Percentiles rank a stretch among this genome's conserved stretches.
Conservation (phyloP, 1,140 invertebrate species). For the Drosophila sechellia region DNA sequence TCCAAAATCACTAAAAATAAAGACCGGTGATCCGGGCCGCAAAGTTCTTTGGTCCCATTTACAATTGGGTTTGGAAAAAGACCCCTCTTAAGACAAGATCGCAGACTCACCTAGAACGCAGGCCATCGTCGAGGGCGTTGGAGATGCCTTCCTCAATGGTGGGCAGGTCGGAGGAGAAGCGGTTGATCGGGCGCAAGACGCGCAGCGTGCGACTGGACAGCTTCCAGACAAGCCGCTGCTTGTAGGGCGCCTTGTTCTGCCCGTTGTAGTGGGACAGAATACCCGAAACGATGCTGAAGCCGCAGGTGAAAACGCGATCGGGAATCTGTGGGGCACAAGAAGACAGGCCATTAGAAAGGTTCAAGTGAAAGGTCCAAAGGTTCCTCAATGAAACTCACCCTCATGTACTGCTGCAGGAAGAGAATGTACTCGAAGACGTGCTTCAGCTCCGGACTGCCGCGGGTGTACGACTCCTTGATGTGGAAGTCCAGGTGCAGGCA, state of each 20-base stretch:
- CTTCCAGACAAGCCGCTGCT: conserved; percentile 90
- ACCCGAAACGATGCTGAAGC: conserved; percentile 86
- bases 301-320: conserved; percentile 87
- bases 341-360: not conserved
- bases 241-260: conserved; percentile 88
- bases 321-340: conserved; percentile 86
- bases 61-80: not conserved
- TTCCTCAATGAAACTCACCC: conserved; percentile 37
- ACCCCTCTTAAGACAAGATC: not conserved
- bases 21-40: conserved; percentile 7
- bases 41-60: not conserved
- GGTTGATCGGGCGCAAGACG: conserved; percentile 90
- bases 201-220: conserved; percentile 88
- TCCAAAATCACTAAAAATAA: conserved; percentile 65
- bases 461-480: conserved; percentile 82
- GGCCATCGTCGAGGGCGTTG: conserved; percentile 79
- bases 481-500: conserved; percentile 88
- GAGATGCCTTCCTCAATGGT: conserved; percentile 88
- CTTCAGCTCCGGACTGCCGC: conserved; percentile 80
- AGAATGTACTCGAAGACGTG: conserved; percentile 84
- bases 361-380: too few relatives aligned
- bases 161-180: conserved; percentile 89
- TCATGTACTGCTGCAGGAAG: conserved; percentile 82
- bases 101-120: conserved; percentile 70
- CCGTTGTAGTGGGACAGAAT: conserved; percentile 89